Base-by-base conservation (phyloP, 2,113 vertebrate species). In the Prunella fulvescens region DNA sequence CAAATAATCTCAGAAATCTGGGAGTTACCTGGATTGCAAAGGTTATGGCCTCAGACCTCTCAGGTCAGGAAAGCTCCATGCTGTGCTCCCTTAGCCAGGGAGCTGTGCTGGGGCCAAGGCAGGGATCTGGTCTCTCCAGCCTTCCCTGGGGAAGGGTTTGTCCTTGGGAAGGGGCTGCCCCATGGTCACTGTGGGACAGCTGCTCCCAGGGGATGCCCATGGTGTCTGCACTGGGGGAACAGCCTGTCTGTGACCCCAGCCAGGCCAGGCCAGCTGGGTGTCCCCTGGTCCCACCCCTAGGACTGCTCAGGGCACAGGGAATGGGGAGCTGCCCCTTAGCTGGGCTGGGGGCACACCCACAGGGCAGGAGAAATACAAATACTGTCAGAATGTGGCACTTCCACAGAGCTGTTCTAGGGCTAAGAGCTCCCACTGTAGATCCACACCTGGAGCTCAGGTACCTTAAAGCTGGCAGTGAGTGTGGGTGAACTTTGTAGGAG, bases 301-400 rank as follows among this genome's bases (percentile, higher is more conserved):
- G 19, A 29, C 60, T 20, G 29, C 1, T 14, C 42, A 47, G 29
- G 29, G 25, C 51, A 44, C 45, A 60, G 72, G 71, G 44, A 26
- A 4, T 16, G 11, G n/a, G n/a, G 60, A 85, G 44, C 29, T 76
- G 82, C 13, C 9, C 24, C 39, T 35, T 3, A 19, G 4, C 37
- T 84, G 64, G 10, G 14, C 0, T 9, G 19, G n/a, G 37, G 25
- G 16, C 62, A 2, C 15, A 10, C 10, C 33, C 0, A 10, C 2
- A 26, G 53, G 35, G 28, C 37, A 48, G 70, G 25, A 28, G 79
- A 23, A 48, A 8, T 1, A 23, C 31, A 37, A 39, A 57, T 6
- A 3, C 2, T 28, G 40, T 28, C 61, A 29, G 69, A 44, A 19
- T 29, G 14, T 60, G 39, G 13, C 35, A 25, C 26, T 28, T 28